phyloP scores from a whole-genome alignment of 2,888 invertebrate genomes.

The Heteropelma amictum region DNA sequence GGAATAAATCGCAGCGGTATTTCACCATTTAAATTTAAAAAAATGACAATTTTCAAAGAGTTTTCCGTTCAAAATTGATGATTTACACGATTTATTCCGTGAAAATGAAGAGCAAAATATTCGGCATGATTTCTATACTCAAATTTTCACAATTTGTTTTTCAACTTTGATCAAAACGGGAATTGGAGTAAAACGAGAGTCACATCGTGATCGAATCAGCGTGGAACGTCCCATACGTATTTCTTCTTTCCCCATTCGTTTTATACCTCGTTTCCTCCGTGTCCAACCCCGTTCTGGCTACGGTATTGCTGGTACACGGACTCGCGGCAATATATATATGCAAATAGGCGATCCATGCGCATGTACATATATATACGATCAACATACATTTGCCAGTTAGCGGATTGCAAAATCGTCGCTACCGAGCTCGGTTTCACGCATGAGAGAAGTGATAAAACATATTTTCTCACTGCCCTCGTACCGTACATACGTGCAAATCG shows the following conservation, averaged over 20 bases:
- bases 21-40: too few species aligned
- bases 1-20: too few species aligned
- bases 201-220: too few species aligned
- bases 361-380: slow-evolving; percentile 53
- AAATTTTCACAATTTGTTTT: too few species aligned
- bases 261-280: slow-evolving; percentile 28
- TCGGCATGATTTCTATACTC: too few species aligned
- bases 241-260: slow-evolving; percentile 34
- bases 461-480: slow-evolving; percentile 49
- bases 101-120: too few species aligned
- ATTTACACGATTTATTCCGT: too few species aligned
- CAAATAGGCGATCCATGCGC: slow-evolving; percentile 3
- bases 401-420: slow-evolving; percentile 53
- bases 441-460: slow-evolving; percentile 67
- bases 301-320: slow-evolving; percentile 44
- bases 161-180: too few species aligned
- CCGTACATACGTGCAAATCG: neutral
- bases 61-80: too few species aligned
- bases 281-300: slow-evolving; percentile 45
- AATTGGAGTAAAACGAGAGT: too few species aligned
- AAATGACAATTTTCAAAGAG: too few species aligned
- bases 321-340: slow-evolving; percentile 6
- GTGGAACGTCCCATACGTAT: neutral
- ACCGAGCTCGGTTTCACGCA: slow-evolving; percentile 67
- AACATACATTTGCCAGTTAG: neutral